Evolutionary conservation across 2,888 invertebrate species (phyloP).

Genomic region (Alloplasta piceator): DNA sequence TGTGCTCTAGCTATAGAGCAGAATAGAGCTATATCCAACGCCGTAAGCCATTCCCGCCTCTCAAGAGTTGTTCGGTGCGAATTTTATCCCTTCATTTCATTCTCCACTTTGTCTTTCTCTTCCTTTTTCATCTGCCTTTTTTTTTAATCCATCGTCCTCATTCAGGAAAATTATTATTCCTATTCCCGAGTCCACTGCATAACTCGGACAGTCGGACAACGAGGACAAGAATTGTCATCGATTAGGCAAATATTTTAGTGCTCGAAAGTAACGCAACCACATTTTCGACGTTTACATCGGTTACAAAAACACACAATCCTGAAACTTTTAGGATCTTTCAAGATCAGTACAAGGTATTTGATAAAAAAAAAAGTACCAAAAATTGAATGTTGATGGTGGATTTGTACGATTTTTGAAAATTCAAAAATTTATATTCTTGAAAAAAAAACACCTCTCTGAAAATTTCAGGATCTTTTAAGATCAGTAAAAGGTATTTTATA

Average conservation of each 20-base stretch:
- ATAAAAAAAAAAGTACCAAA: too few relatives aligned
- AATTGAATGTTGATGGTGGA: too few relatives aligned
- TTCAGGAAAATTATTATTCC: constrained; percentile 27
- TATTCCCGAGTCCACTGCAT: constrained; percentile 3
- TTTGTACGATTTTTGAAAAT: too few relatives aligned
- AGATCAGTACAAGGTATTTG: too few relatives aligned
- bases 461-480: too few relatives aligned
- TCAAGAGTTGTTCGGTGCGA: constrained; percentile 28
- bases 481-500: too few relatives aligned
- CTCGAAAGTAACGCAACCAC: constrained; percentile 65
- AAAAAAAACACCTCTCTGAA: too few relatives aligned
- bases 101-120: constrained; percentile 53
- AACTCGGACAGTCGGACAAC: constrained; percentile 3
- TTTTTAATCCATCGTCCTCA: constrained; percentile 14
- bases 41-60: constrained; percentile 29
- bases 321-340: too few relatives aligned
- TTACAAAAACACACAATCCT: too few relatives aligned
- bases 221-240: constrained; percentile 67
- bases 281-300: constrained; percentile 69
- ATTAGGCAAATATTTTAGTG: constrained; percentile 75
- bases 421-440: too few relatives aligned
- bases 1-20: constrained; percentile 25
- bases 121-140: constrained; percentile 26
- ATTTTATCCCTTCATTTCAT: constrained; percentile 44
- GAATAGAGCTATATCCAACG: constrained; percentile 8